Percentiles rank a stretch among this genome's conserved stretches.
Evolutionary conservation across 2,888 invertebrate species (phyloP).

Genomic region (Schrankia costaestrigalis): DNA sequence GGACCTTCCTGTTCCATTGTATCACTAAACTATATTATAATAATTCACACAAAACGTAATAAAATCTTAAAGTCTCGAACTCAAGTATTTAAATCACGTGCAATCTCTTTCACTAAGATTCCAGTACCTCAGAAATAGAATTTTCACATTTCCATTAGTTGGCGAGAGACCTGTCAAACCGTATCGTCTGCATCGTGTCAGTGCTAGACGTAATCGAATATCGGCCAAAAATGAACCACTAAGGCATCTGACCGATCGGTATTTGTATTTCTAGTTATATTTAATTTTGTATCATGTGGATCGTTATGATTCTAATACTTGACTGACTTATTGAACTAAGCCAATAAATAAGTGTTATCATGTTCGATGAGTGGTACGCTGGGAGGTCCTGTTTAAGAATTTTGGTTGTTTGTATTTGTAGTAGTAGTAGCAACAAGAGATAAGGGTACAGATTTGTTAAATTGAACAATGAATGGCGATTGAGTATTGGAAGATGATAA

Average conservation of each 20-base stretch:
- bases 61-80: too few species aligned
- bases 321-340: conserved; percentile 3
- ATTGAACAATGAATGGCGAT: too few species aligned
- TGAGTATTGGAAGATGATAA: too few species aligned
- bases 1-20: too few species aligned
- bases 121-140: conserved; percentile 42
- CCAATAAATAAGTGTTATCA: conserved; percentile 7
- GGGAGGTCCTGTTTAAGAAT: too few species aligned
- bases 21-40: too few species aligned
- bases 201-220: conserved; percentile 22
- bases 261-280: conserved; percentile 16
- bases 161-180: conserved; percentile 49
- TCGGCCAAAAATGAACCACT: conserved; percentile 27
- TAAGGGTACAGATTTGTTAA: too few species aligned
- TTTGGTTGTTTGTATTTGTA: too few species aligned
- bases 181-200: conserved; percentile 46
- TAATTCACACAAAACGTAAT: too few species aligned
- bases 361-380: too few species aligned
- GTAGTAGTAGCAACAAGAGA: too few species aligned
- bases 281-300: neutral
- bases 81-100: too few species aligned
- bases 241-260: conserved; percentile 16
- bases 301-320: neutral
- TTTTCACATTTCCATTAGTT: conserved; percentile 45
- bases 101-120: conserved; percentile 6